Percentiles rank a stretch among this genome's conserved stretches.
Conservation (phyloP, 2,113 vertebrate genomes). For the Sceloporus undulatus region DNA sequence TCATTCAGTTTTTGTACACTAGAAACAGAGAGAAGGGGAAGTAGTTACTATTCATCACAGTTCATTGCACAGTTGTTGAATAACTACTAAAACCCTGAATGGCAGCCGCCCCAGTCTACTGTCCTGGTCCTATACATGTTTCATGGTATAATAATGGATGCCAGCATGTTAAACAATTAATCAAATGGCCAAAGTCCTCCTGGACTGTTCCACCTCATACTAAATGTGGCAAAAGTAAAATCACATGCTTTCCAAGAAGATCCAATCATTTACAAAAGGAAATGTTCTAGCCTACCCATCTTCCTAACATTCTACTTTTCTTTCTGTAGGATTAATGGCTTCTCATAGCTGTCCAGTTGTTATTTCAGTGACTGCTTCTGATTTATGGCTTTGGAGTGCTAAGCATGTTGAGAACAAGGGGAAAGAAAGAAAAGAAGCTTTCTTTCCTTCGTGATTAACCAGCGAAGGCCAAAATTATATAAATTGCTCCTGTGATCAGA, state of each 20-base stretch:
- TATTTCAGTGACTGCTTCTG: too few species aligned
- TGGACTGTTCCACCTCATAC: neutral
- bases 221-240: neutral
- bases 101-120: neutral
- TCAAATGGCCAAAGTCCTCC: neutral
- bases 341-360: too few species aligned
- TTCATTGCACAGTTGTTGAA: too few species aligned
- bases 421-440: too few species aligned
- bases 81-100: neutral
- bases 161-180: neutral
- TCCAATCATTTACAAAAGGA: neutral
- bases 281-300: neutral
- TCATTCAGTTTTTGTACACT: conserved; percentile 97
- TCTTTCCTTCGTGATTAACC: too few species aligned
- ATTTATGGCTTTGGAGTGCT: too few species aligned
- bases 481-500: too few species aligned
- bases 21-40: conserved; percentile 45
- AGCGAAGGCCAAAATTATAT: too few species aligned
- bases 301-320: neutral
- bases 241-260: too few species aligned
- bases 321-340: neutral
- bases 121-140: neutral
- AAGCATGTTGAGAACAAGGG: too few species aligned
- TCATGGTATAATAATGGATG: too few species aligned
- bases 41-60: neutral